A percentile compares a stretch with the other conserved stretches of the same genome.
phyloP scores from a whole-genome alignment of 1,140 invertebrate species.

The Plodia interpunctella region DNA sequence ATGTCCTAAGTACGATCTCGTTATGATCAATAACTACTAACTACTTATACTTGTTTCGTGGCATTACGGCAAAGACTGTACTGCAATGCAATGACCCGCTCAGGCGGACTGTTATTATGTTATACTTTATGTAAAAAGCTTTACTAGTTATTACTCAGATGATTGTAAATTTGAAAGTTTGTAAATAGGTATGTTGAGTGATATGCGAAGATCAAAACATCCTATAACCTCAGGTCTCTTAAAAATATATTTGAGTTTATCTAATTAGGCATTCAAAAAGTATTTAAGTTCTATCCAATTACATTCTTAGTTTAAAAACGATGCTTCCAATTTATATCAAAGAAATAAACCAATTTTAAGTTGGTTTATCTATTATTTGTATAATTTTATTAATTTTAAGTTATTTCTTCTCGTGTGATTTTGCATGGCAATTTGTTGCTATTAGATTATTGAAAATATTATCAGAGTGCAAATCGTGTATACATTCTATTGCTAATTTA shows the following conservation, averaged over 20 bases:
- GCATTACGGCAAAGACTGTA: conserved; percentile 70
- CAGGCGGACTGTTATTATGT: conserved; percentile 61
- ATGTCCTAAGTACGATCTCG: conserved; percentile 74
- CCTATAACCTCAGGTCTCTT: conserved; percentile 18
- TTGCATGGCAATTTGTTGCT: conserved; percentile 69
- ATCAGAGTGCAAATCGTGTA: conserved; percentile 48
- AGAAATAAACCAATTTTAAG: conserved; percentile 70
- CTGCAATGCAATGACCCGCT: conserved; percentile 61
- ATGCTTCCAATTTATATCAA: conserved; percentile 76
- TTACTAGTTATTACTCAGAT: conserved; percentile 68
- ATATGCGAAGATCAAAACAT: conserved; percentile 31
- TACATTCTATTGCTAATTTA: conserved; percentile 58
- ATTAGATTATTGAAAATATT: conserved; percentile 49
- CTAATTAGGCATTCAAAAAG: not conserved
- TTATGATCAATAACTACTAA: conserved; percentile 65
- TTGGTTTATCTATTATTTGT: conserved; percentile 53
- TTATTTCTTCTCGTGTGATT: conserved; percentile 68
- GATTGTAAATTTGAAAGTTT: conserved; percentile 54
- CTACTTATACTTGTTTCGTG: conserved; percentile 66
- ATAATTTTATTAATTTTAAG: conserved; percentile 61
- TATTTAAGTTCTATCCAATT: conserved; percentile 16
- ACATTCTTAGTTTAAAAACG: conserved; percentile 65
- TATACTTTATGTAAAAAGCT: conserved; percentile 73
- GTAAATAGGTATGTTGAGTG: conserved; percentile 67
- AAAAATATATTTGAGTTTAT: conserved; percentile 3